Conservation (phyloP, 2,113 vertebrate genomes). For the Zingel zingel region DNA sequence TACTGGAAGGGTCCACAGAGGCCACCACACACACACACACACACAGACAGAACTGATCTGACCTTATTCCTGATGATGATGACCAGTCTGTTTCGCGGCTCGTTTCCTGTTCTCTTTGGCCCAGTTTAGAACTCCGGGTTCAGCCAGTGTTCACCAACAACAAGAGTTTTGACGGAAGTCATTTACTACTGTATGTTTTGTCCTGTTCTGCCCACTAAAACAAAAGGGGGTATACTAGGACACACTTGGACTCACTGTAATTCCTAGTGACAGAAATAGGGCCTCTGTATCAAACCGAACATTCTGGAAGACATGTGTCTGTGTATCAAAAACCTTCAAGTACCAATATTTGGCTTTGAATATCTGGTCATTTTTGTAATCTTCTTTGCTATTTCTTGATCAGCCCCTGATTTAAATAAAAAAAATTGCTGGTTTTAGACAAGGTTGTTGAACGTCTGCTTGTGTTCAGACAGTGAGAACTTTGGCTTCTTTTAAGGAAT, state of each 20-base stretch:
- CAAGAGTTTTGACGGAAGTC: neutral
- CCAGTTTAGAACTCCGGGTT: slow-evolving; percentile 41
- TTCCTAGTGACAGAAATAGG: neutral
- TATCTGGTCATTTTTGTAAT: neutral
- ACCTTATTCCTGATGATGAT: slow-evolving; percentile 66
- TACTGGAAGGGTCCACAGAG: slow-evolving; percentile 68
- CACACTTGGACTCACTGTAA: neutral
- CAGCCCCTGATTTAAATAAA: neutral
- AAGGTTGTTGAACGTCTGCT: neutral
- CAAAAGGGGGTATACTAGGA: neutral
- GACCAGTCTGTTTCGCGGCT: slow-evolving; percentile 44
- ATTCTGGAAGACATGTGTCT: neutral
- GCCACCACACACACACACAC: slow-evolving; percentile 27
- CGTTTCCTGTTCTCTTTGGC: slow-evolving; percentile 39
- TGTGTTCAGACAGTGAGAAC: neutral
- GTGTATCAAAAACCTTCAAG: neutral
- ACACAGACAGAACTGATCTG: slow-evolving; percentile 45
- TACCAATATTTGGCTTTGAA: neutral
- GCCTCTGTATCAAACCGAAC: neutral
- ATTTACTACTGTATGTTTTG: slow-evolving; percentile 10
- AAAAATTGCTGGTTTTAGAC: neutral
- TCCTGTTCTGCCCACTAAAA: slow-evolving; percentile 16
- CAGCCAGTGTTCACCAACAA: slow-evolving; percentile 35
- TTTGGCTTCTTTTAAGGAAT: neutral
- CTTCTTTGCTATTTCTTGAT: neutral